These are phyloP conservation scores for Hypothenemus hampei DNA, from an alignment of 1,140 invertebrate species.

Conservation along the genomic window DNA sequence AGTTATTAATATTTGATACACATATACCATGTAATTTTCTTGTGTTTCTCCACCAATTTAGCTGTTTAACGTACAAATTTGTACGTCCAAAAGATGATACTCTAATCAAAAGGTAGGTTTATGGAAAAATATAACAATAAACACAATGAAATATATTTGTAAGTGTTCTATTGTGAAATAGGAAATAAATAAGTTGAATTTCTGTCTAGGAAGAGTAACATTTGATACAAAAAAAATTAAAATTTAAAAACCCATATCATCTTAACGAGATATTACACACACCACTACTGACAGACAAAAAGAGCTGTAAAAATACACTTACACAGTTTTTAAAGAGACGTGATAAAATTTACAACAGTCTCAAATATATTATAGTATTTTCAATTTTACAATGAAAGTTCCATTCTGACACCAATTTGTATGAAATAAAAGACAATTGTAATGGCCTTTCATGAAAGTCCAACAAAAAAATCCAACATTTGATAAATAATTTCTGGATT, in stretches of 20 bases:
- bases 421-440: constrained; percentile 33
- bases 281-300: constrained; percentile 43
- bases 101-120: too few relatives aligned
- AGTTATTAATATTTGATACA: too few relatives aligned
- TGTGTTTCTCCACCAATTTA: too few relatives aligned
- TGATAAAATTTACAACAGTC: constrained; percentile 38
- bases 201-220: constrained; percentile 16
- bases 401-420: constrained; percentile 42
- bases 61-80: too few relatives aligned
- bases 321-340: constrained; percentile 36
- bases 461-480: background rate
- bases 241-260: constrained; percentile 34
- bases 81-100: too few relatives aligned
- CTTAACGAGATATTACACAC: constrained; percentile 40
- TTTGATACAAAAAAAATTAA: constrained; percentile 39
- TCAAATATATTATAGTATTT: constrained; percentile 35
- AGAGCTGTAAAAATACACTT: constrained; percentile 43
- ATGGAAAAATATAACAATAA: too few relatives aligned
- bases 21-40: too few relatives aligned
- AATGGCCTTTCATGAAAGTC: background rate
- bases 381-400: constrained; percentile 41
- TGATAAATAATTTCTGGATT: background rate
- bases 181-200: constrained; percentile 27
- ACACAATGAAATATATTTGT: too few relatives aligned
- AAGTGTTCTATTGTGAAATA: constrained; percentile 42